A percentile compares a stretch with the other conserved stretches of the same genome.
Evolutionary conservation across 2,888 invertebrate genomes (phyloP).

Genomic region (Chymomyza procnemis): DNA sequence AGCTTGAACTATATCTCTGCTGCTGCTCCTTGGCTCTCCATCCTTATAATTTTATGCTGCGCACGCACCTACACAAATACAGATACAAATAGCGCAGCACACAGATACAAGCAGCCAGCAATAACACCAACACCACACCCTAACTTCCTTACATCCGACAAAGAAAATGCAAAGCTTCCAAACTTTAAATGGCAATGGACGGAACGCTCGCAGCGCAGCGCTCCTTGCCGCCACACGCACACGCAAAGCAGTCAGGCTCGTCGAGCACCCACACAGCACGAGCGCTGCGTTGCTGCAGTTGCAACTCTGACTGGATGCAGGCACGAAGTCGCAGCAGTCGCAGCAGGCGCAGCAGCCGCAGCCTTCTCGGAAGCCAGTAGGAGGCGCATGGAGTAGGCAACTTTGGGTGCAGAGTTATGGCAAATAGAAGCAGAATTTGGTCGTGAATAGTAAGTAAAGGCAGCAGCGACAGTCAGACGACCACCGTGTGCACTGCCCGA

Average conservation of each 20-base stretch:
- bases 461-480: neutral
- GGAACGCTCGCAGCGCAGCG: slow-evolving; percentile 18
- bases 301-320: neutral
- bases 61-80: slow-evolving; percentile 5
- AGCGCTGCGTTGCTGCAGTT: neutral
- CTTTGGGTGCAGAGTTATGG: slow-evolving; percentile 52
- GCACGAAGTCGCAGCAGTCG: neutral
- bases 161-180: slow-evolving; percentile 16
- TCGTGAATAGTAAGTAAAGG: slow-evolving; percentile 9
- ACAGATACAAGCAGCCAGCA: too few relatives aligned
- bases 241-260: neutral
- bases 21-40: neutral
- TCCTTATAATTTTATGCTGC: neutral
- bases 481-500: neutral
- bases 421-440: slow-evolving; percentile 57
- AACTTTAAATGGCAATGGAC: slow-evolving; percentile 50
- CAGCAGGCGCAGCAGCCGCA: neutral
- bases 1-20: neutral
- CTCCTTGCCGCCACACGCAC: slow-evolving; percentile 23
- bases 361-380: neutral
- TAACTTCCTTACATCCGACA: slow-evolving; percentile 14
- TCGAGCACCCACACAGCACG: neutral
- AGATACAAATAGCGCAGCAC: neutral
- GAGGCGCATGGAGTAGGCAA: slow-evolving; percentile 5
- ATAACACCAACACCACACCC: neutral